These are phyloP conservation scores for Apis dorsata DNA, from an alignment of 1,140 invertebrate genomes.

Conservation along the genomic window DNA sequence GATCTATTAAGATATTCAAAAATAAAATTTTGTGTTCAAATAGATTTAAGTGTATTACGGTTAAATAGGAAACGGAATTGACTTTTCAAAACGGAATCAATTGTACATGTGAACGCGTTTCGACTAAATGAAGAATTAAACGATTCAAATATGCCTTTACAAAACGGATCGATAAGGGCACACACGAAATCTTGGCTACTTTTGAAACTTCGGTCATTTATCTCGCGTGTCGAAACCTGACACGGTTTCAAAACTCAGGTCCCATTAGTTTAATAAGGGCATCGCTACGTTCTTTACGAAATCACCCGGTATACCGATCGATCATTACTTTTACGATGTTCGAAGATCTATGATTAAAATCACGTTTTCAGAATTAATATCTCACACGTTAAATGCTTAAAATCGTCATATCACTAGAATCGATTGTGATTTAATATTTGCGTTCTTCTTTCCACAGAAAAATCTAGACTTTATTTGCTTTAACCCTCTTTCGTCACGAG, in stretches of 20 bases:
- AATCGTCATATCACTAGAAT: neutral
- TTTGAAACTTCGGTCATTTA: conserved; percentile 65
- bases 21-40: neutral
- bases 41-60: neutral
- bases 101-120: too few species aligned
- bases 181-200: conserved; percentile 54
- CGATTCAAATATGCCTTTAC: neutral
- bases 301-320: conserved; percentile 48
- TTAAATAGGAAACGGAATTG: neutral
- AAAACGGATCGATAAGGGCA: conserved; percentile 22
- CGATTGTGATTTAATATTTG: conserved; percentile 9
- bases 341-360: neutral
- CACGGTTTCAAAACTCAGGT: conserved; percentile 63
- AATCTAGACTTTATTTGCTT: conserved; percentile 15
- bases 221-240: conserved; percentile 62
- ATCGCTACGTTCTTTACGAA: conserved; percentile 64
- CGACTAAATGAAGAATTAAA: neutral
- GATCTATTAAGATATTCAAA: neutral
- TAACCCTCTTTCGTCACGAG: conserved; percentile 6
- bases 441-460: neutral
- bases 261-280: conserved; percentile 69
- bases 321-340: conserved; percentile 42
- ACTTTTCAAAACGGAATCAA: neutral
- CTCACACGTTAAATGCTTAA: neutral
- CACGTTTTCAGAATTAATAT: neutral